Base-by-base conservation (phyloP, 2,113 vertebrate genomes). In the Neodon shergylaensis region DNA sequence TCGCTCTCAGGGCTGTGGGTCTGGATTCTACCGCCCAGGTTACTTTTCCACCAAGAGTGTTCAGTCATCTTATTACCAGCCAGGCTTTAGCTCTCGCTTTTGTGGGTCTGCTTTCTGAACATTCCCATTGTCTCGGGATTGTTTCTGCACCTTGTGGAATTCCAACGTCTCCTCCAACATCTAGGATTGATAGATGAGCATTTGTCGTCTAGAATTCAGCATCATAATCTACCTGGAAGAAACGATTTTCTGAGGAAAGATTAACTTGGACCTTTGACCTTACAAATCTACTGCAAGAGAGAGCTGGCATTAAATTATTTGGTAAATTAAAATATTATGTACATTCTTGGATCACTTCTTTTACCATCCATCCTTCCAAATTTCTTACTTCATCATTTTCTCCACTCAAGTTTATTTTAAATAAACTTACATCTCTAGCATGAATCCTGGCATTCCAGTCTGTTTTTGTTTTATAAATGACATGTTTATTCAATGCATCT, bases 351-450 rank as follows among this genome's bases (percentile, higher is more conserved):
- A 42, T 63, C 12, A 66, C 2, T 93, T 74, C 52, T 88, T 2
- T 17, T 82, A 5, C 2, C 47, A 44, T 54, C 11, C 66, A 61
- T 78, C 33, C 42, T 24, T 83, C n/a, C 63, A 83, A 17, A 42
- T 83, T 63, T 63, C n/a, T 83, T 42, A n/a, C 58, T 16, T 47
- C 7, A 8, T n/a, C 76, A 61, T 94, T 66, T 52, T 73, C 66
- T 86, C 88, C 33, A 63, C 1, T 74, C 44, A 44, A 58, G 4
- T 66, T 81, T 90, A 86, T 88, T 93, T 83, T 83, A 79, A 96
- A 96, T 95, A 96, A 97, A 95, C 4, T 36, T 93, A 66, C 26
- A 82, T 96, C 47, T 94, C 2, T 82, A n/a, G 22, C 21, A 93
- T 79, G n/a, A 95, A 90, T 70, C n/a, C 13, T 21, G 17, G 3